phyloP scores from a whole-genome alignment of 1,140 invertebrate species.

The Mercenaria mercenaria region DNA sequence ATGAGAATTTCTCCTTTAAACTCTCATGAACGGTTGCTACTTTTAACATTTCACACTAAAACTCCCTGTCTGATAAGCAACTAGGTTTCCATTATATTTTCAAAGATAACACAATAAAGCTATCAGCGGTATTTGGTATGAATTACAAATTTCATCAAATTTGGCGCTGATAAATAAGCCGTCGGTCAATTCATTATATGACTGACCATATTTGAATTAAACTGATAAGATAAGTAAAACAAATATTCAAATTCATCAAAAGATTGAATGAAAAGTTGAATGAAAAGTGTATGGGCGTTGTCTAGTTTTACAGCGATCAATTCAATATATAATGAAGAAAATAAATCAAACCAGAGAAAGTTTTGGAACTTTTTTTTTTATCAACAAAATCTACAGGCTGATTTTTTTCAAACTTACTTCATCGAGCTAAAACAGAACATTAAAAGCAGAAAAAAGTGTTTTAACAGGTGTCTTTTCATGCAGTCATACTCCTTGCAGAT shows the following conservation, averaged over 20 bases:
- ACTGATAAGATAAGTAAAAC: constrained; percentile 14
- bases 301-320: background rate
- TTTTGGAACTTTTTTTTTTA: too few species aligned
- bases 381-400: too few species aligned
- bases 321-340: too few species aligned
- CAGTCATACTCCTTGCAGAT: too few species aligned
- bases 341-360: too few species aligned
- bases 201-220: background rate
- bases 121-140: background rate
- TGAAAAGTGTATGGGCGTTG: background rate
- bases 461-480: too few species aligned
- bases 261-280: background rate
- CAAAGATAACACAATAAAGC: background rate
- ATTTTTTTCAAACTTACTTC: too few species aligned
- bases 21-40: background rate
- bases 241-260: constrained; percentile 21
- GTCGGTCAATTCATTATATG: constrained; percentile 1
- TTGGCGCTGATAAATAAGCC: constrained; percentile 10
- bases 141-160: constrained; percentile 31
- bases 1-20: background rate
- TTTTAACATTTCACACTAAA: background rate
- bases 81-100: background rate
- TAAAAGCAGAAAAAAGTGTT: too few species aligned
- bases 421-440: too few species aligned
- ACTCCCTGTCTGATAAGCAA: background rate